Base-by-base conservation (phyloP, 2,797 vertebrate genomes). In the Artibeus jamaicensis region DNA sequence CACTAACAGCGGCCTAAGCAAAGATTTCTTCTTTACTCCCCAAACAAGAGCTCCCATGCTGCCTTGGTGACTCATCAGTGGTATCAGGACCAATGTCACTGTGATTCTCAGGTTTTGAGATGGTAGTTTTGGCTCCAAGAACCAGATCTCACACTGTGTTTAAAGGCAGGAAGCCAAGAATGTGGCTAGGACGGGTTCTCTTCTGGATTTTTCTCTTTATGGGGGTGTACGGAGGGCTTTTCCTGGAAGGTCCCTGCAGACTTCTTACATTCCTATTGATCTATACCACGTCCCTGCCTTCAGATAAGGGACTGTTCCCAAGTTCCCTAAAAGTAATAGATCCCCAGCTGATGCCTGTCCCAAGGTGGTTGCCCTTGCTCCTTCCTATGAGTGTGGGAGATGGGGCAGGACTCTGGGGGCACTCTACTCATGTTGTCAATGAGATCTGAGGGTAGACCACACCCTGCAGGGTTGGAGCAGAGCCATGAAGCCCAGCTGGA, bases 1-100 rank as follows among this genome's bases (percentile, higher is more conserved):
- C 3, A 8, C 1, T 14, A 10, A 59, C 0, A 7, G 6, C 32
- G 6, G 2, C 19, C 50, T 65, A 37, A 37, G 50, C 48, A 81
- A 32, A 76, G 9, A 19, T 46, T 53, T 57, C 0, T 21, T 73
- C 83, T 62, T 34, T 44, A 74, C 82, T 44, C 74, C 85, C 85
- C 9, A 29, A 90, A 50, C 12, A 24, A 59, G 29, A 86, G 42
- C 19, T n/a, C 34, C 21, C 0, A 0, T 14, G 48, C 19, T 37
- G 39, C 65, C 62, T 84, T 3, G 1, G 34, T 42, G 57, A 81
- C 50, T 62, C 59, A 62, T 70, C 48, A 10, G 0, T 14, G 67
- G 16, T 14, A 14, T 79, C 57, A 16, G n/a, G 48, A 12, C 24
- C 70, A 91, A 62, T 1, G 12, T 3, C 11, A 3, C 57, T 44